Conservation (phyloP, 2,797 vertebrate genomes). For the Triplophysa bombifrons region DNA sequence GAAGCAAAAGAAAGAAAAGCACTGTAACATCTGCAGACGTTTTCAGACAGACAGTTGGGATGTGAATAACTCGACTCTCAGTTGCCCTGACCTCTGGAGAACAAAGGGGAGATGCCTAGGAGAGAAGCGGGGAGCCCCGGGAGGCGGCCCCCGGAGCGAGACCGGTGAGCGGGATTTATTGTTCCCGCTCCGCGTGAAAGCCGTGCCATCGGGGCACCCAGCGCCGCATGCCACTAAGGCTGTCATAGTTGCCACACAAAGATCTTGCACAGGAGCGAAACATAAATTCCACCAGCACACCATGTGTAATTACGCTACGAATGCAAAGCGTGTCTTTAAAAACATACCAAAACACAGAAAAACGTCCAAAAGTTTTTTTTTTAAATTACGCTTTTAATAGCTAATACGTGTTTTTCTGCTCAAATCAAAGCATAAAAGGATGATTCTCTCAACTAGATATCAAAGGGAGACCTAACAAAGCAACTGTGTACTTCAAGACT, state of each 20-base stretch:
- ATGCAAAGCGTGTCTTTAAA: slow-evolving; percentile 73
- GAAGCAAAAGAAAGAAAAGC: slow-evolving; percentile 75
- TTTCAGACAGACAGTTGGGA: slow-evolving; percentile 81
- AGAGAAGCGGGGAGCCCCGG: slow-evolving; percentile 75
- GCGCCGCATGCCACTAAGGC: slow-evolving; percentile 71
- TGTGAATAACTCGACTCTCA: slow-evolving; percentile 91
- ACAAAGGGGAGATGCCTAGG: slow-evolving; percentile 87
- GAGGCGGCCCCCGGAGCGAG: slow-evolving; percentile 80
- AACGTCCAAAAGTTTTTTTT: slow-evolving; percentile 25
- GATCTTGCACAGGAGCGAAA: slow-evolving; percentile 68
- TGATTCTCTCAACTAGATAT: slow-evolving; percentile 80
- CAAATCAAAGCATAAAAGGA: slow-evolving; percentile 77
- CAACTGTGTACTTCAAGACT: slow-evolving; percentile 95
- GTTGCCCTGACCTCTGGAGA: slow-evolving; percentile 85
- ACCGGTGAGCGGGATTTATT: slow-evolving; percentile 79
- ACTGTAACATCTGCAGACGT: slow-evolving; percentile 87
- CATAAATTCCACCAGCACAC: slow-evolving; percentile 64
- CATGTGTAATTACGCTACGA: slow-evolving; percentile 62
- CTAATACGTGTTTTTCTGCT: slow-evolving; percentile 72
- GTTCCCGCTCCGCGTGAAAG: slow-evolving; percentile 58
- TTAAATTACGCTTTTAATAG: slow-evolving; percentile 72
- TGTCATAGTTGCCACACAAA: slow-evolving; percentile 75
- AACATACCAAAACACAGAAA: too few species aligned
- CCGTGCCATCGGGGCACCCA: slow-evolving; percentile 69
- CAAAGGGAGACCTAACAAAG: slow-evolving; percentile 87